Conservation (phyloP, 2,113 vertebrate species). For the Podarcis raffonei region DNA sequence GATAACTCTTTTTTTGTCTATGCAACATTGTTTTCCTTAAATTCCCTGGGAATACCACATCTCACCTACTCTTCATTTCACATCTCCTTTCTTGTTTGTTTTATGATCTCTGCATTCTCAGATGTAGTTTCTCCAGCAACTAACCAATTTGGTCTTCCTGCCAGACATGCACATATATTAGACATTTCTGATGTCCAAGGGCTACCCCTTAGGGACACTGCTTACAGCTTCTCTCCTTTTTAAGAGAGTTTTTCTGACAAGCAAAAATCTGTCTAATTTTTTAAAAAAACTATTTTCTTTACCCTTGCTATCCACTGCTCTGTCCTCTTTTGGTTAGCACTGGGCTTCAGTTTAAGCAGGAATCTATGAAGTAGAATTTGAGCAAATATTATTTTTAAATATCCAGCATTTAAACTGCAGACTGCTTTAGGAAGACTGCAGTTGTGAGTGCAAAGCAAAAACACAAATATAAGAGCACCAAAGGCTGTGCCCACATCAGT, state of each 20-base stretch:
- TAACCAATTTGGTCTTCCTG: slow-evolving; percentile 46
- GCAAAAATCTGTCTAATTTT: slow-evolving; percentile 41
- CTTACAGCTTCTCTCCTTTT: slow-evolving; percentile 59
- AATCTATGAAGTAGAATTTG: slow-evolving; percentile 53
- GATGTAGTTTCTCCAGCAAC: slow-evolving; percentile 57
- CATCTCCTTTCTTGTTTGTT: slow-evolving; percentile 49
- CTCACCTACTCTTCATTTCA: slow-evolving; percentile 40
- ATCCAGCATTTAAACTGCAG: slow-evolving; percentile 34
- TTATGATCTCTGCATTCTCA: slow-evolving; percentile 36
- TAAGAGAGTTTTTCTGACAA: slow-evolving; percentile 58
- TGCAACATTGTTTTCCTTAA: slow-evolving; percentile 24
- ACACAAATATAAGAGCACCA: slow-evolving; percentile 13
- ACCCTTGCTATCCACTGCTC: slow-evolving; percentile 44
- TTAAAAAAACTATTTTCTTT: slow-evolving; percentile 29
- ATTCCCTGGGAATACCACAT: slow-evolving; percentile 38
- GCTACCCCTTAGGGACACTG: slow-evolving; percentile 37
- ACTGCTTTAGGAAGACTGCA: slow-evolving; percentile 13
- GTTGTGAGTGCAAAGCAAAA: slow-evolving; percentile 18
- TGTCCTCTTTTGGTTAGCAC: slow-evolving; percentile 25
- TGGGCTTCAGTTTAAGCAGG: slow-evolving; percentile 51
- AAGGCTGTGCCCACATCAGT: background rate
- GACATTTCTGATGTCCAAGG: slow-evolving; percentile 4
- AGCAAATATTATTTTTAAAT: slow-evolving; percentile 28
- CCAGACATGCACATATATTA: slow-evolving; percentile 54
- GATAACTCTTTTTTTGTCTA: slow-evolving; percentile 5